Base-by-base conservation (phyloP, 64 coral and sea anemone species). In the Actinia equina region DNA sequence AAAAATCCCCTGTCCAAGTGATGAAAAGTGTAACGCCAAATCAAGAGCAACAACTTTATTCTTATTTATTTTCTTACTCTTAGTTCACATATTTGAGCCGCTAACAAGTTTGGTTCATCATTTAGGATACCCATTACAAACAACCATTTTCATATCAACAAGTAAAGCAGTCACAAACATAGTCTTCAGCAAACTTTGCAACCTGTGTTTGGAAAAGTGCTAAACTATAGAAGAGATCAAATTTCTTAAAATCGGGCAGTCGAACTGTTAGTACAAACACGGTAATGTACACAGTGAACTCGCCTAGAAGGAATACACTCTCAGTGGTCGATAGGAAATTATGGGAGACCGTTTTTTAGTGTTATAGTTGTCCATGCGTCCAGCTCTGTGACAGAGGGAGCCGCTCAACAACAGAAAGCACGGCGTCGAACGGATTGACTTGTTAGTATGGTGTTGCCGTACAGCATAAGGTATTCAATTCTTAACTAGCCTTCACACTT, bases 171-270 rank as follows among this genome's bases (percentile, higher is more conserved):
- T 83, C 88, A 95, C 85, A 82, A 90, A 90, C 79, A 86, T 88
- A 88, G 93, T 97, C 89, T 89, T 93, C 86, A 74, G 81, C 80
- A 96, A 96, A 96, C 88, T 96, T 96, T 90, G 85, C 64, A 93
- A 89, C 91, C 82, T 96, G 85, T 96, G 84, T 93, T 96, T 93
- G 86, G 79, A 93, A 88, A 86, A 89, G 88, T 88, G 77, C 91
- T 89, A 82, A 89, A 77, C 88, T 74, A 74, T 41, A 74, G 53
- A 46, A 87, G 76, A 88, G 94, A 96, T 96, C 94, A 88, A 89
- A 93, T 96, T 96, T 96, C 94, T 96, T 88, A 74, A 96, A 96
- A 92, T 69, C 85, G 82, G 82, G 86, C 79, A 59, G 44, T 52
- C 53, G 85, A 63, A 82, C 59, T 96, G 88, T 90, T 96, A 93